Conservation (phyloP, 92 coral and sea anemone genomes). For the Phenganax stokvisi region DNA sequence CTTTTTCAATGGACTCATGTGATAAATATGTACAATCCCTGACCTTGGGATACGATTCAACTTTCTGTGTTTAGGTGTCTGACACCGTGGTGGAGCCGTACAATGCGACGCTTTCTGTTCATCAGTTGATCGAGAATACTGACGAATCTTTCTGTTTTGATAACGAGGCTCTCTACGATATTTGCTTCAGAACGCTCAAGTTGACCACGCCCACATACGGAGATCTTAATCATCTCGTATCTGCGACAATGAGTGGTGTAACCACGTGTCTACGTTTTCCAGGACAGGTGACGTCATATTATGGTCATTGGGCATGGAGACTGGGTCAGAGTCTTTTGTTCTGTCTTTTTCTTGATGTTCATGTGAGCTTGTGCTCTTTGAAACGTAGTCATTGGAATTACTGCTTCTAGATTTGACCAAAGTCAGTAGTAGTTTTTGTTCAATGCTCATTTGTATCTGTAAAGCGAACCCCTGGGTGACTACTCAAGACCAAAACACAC, state of each 20-base stretch:
- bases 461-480: no score
- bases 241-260: slow-evolving; percentile 93
- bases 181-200: slow-evolving; percentile 81
- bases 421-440: no score
- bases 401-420: no score
- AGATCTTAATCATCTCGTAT: slow-evolving; percentile 78
- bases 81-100: slow-evolving; percentile 86
- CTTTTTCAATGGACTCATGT: no score
- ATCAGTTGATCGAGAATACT: slow-evolving; percentile 74
- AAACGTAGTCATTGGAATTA: no score
- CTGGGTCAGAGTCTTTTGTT: neutral
- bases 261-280: slow-evolving; percentile 81
- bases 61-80: slow-evolving; percentile 49
- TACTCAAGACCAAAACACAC: no score
- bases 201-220: slow-evolving; percentile 76
- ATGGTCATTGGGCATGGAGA: neutral
- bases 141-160: slow-evolving; percentile 78
- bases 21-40: neutral
- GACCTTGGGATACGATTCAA: no score
- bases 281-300: slow-evolving; percentile 59
- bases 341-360: neutral
- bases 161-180: slow-evolving; percentile 87
- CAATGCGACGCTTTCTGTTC: slow-evolving; percentile 78
- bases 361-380: neutral
- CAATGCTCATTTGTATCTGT: no score